These are phyloP conservation scores for Drosophila ambigua DNA, from an alignment of 1,140 invertebrate species.

Conservation along the genomic window DNA sequence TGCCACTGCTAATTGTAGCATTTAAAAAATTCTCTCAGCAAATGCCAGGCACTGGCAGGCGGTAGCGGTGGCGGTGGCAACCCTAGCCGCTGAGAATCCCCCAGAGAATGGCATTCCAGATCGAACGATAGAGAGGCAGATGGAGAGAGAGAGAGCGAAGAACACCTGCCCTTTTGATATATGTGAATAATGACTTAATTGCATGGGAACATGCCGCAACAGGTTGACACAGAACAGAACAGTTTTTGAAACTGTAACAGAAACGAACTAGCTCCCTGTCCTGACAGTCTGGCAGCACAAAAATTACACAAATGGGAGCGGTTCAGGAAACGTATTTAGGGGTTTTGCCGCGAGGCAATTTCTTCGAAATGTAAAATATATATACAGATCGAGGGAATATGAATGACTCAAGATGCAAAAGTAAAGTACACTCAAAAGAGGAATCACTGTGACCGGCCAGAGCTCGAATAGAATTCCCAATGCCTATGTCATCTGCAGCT, in stretches of 20 bases:
- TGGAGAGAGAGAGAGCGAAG: slow-evolving; percentile 21
- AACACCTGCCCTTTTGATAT: slow-evolving; percentile 71
- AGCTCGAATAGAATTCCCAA: slow-evolving; percentile 19
- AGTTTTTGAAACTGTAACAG: not conserved
- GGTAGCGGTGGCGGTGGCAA: slow-evolving; percentile 14
- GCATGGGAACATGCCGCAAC: slow-evolving; percentile 41
- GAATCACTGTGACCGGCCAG: slow-evolving; percentile 32
- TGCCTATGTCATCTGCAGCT: slow-evolving; percentile 57
- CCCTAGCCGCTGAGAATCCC: slow-evolving; percentile 36
- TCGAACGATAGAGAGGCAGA: slow-evolving; percentile 13
- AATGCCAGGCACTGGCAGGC: slow-evolving; percentile 6
- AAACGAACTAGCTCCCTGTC: not conserved
- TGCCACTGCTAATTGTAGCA: slow-evolving; percentile 31
- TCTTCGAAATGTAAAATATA: no score
- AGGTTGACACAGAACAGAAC: slow-evolving; percentile 27
- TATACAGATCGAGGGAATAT: no score
- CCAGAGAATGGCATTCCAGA: slow-evolving; percentile 13
- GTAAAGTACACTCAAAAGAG: slow-evolving; percentile 14
- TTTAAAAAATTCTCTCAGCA: slow-evolving; percentile 36
- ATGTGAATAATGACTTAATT: slow-evolving; percentile 73
- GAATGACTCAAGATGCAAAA: not conserved
- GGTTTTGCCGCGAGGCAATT: not conserved
- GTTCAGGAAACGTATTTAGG: not conserved
- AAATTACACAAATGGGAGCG: no score
- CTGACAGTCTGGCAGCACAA: no score